phyloP scores from a whole-genome alignment of 2,888 invertebrate species.

The Cacoxenus indagator region DNA sequence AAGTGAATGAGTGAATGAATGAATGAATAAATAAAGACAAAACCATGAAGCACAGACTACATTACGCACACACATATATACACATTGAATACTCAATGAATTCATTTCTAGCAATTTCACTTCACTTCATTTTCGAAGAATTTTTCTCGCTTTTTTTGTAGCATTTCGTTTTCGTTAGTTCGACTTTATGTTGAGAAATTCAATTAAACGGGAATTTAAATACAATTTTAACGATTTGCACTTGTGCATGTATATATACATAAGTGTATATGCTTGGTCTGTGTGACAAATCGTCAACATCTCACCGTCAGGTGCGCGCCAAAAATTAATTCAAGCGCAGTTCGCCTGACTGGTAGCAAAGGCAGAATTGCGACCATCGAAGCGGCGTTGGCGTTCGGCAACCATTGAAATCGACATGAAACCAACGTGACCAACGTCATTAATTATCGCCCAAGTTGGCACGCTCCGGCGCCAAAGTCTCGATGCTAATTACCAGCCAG shows the following conservation, averaged over 20 bases:
- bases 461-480: slow-evolving; percentile 17
- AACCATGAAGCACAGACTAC: slow-evolving; percentile 1
- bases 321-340: slow-evolving; percentile 11
- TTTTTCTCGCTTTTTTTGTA: slow-evolving; percentile 23
- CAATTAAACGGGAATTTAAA: slow-evolving; percentile 59
- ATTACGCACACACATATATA: slow-evolving; percentile 17
- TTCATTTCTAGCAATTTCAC: background rate
- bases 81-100: slow-evolving; percentile 6
- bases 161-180: background rate
- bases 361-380: background rate
- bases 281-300: slow-evolving; percentile 42
- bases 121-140: background rate
- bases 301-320: slow-evolving; percentile 8
- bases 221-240: slow-evolving; percentile 38
- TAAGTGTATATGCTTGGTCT: slow-evolving; percentile 42
- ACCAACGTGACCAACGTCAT: slow-evolving; percentile 63
- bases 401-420: slow-evolving; percentile 56
- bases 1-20: slow-evolving; percentile 8
- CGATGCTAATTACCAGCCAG: slow-evolving; percentile 4
- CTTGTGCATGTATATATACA: slow-evolving; percentile 39
- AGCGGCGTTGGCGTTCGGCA: slow-evolving; percentile 34
- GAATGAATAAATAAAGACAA: background rate
- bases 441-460: slow-evolving; percentile 55
- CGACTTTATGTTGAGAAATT: slow-evolving; percentile 39
- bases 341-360: background rate